phyloP scores from a whole-genome alignment of 2,797 vertebrate species.

The Eulemur coronatus region DNA sequence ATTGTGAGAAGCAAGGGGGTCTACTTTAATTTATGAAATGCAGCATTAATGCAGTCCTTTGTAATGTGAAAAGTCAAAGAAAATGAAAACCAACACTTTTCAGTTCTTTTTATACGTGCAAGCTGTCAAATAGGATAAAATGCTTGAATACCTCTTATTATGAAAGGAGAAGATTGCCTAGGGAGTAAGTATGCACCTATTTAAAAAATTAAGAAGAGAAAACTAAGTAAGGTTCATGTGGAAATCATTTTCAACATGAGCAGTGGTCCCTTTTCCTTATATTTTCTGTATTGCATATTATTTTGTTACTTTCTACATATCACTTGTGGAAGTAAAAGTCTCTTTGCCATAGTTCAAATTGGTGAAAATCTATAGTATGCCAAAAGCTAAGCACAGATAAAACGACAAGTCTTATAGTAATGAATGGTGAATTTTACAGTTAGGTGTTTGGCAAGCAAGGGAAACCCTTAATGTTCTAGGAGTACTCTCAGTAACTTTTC shows the following conservation, averaged over 20 bases:
- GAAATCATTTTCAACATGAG: slow-evolving; percentile 30
- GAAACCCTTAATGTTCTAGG: neutral
- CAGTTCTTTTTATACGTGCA: neutral
- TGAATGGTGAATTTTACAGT: neutral
- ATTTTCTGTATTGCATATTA: neutral
- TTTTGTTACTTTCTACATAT: neutral
- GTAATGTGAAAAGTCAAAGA: slow-evolving; percentile 52
- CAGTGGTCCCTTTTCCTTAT: neutral
- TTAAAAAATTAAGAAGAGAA: neutral
- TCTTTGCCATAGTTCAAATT: neutral
- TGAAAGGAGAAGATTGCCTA: slow-evolving; percentile 4
- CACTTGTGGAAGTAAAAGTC: neutral
- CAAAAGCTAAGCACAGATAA: neutral
- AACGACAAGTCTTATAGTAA: neutral
- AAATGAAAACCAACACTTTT: slow-evolving; percentile 47
- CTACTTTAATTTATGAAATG: slow-evolving; percentile 48
- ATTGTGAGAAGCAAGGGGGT: neutral
- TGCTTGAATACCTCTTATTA: neutral
- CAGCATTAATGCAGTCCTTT: slow-evolving; percentile 45
- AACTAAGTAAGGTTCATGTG: neutral
- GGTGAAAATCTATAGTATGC: slow-evolving; percentile 40
- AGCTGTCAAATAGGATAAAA: slow-evolving; percentile 52
- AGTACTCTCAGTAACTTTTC: neutral
- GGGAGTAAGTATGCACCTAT: neutral
- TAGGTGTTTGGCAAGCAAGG: neutral